Evolutionary conservation across 2,113 vertebrate genomes (phyloP), one percentile per base, ranked within the genome.

Genomic region (Hippocampus mohnikei): DNA sequence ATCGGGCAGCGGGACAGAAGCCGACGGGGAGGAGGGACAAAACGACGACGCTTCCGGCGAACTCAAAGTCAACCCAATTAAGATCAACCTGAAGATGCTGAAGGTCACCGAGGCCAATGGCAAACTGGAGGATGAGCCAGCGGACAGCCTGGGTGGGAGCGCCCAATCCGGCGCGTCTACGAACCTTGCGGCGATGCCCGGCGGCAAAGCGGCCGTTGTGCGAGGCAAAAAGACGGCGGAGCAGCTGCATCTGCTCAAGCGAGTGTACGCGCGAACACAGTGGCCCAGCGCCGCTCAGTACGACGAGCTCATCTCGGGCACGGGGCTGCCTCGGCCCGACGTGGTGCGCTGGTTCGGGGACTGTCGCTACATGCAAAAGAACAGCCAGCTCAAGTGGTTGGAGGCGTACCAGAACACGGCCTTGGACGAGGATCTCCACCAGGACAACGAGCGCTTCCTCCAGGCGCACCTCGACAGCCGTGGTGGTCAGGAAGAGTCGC

Each of bases 321-420:
- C 95, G 0, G 95, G 95, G 40, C 90, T 99, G 82, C 91, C 95
- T 0, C 89, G 96, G 48, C 92, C 95, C 0, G 97, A 98, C 78
- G 94, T 99, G 69, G 96, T 98, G 68, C 96, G 96, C 81, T 98
- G 97, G 96, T 99, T 98, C 0, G 97, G 97, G 16, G 97, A 96
- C 83, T 95, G 93, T 75, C 94, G 97, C 2, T 98, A 99, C 0
- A 94, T 95, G 79, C 94, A 95, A 76, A 99, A 99, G 90, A 98
- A 97, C 1, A 94, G 96, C 50, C 95, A 95, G 83, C 92, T 99
- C 52, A 98, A 94, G 88, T 99, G 97, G 96, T 95, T 96, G 58
- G 95, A 98, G 82, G 91, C 94, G 60, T 97, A 96, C 76, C 92
- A 95, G 89, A 89, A 83, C 80, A 91, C 91, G 3, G 94, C 92